These are phyloP conservation scores for Heterodera filipjevi DNA, from an alignment of 2,888 invertebrate species.

Conservation along the genomic window DNA sequence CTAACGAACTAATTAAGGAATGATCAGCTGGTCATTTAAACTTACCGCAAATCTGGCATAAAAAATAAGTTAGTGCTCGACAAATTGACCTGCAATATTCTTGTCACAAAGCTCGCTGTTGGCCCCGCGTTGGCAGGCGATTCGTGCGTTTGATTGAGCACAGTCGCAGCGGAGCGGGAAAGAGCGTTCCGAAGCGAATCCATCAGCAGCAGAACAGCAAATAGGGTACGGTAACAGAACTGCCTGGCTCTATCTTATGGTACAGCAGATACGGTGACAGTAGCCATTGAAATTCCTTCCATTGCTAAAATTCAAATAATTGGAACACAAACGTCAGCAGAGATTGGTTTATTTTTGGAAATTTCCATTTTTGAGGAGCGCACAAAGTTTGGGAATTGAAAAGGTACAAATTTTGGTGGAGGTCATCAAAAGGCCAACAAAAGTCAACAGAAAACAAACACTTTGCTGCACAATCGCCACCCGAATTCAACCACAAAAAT, in stretches of 20 bases:
- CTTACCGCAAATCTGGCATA: too few relatives aligned
- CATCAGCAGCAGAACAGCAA: background rate
- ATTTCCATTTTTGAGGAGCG: background rate
- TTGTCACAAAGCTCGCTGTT: constrained; percentile 2
- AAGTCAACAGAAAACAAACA: background rate
- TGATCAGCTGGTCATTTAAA: background rate
- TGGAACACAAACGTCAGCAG: background rate
- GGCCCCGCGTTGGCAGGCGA: background rate
- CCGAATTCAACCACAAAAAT: too few relatives aligned
- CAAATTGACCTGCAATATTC: background rate
- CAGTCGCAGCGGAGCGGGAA: background rate
- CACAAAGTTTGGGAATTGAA: background rate
- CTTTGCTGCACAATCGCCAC: too few relatives aligned
- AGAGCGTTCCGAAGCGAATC: background rate
- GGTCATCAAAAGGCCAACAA: background rate
- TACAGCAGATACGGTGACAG: background rate
- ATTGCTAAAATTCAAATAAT: background rate
- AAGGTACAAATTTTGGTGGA: background rate
- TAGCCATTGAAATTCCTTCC: background rate
- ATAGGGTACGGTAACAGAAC: background rate
- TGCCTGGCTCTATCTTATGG: background rate
- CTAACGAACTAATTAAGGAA: background rate
- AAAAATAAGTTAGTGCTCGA: too few relatives aligned
- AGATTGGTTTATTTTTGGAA: background rate
- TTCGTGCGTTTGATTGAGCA: background rate